Conservation (phyloP, 2,113 vertebrate genomes). For the Podarcis muralis region DNA sequence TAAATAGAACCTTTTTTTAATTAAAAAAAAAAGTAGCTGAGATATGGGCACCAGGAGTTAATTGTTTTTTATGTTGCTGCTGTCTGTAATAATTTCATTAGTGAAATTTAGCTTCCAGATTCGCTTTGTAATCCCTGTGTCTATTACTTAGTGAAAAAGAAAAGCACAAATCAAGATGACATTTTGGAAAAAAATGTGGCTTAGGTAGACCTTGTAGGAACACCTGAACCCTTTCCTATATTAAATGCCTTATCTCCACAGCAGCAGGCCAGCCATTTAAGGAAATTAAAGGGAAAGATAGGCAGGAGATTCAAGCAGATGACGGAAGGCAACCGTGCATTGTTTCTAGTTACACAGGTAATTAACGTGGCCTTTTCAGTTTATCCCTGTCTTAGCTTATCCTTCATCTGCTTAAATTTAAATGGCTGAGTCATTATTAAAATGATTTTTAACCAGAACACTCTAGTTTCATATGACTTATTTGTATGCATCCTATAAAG, state of each 20-base stretch:
- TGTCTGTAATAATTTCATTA: conserved; percentile 74
- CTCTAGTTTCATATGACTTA: conserved; percentile 73
- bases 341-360: conserved; percentile 72
- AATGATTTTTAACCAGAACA: conserved; percentile 70
- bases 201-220: conserved; percentile 72
- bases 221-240: conserved; percentile 81
- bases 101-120: conserved; percentile 69
- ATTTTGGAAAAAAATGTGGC: conserved; percentile 67
- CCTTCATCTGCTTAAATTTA: conserved; percentile 76
- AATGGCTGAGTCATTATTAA: conserved; percentile 73
- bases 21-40: conserved; percentile 23
- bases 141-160: conserved; percentile 74
- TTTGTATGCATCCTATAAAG: conserved; percentile 58
- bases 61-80: conserved; percentile 61
- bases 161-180: conserved; percentile 82
- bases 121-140: conserved; percentile 74
- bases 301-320: conserved; percentile 53
- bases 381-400: conserved; percentile 78
- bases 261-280: conserved; percentile 77
- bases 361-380: conserved; percentile 76
- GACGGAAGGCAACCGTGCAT: conserved; percentile 55
- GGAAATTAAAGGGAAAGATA: conserved; percentile 82
- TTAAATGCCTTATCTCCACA: conserved; percentile 79
- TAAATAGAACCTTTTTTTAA: conserved; percentile 15
- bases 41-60: conserved; percentile 42